Evolutionary conservation across 2,797 vertebrate genomes (phyloP), one percentile per base, ranked within the genome.

Genomic region (Periophthalmus magnuspinnatus): DNA sequence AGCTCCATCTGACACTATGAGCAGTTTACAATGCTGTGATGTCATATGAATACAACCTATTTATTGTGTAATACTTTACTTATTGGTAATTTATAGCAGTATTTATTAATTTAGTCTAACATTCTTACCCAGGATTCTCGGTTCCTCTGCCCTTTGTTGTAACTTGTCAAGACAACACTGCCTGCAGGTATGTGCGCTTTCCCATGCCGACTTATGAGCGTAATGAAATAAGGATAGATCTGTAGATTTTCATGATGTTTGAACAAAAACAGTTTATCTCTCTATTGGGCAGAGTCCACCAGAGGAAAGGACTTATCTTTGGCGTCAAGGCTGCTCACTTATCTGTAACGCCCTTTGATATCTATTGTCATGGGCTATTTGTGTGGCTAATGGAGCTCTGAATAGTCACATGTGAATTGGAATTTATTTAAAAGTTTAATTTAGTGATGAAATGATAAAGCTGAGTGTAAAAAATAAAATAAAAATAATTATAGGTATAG

Each of bases 271-370:
- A n/a, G 68, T 80, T 83, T 77, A 79, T 82, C 70, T 80, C n/a
- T 9, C 61, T 10, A 52, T 65, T 60, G 84, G 71, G 14, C 83
- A 87, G 79, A 89, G 88, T 91, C 80, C 88, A 84, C 38, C 2
- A 48, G 11, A 76, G 11, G 59, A 75, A 73, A 76, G 74, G 22
- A 84, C 81, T 85, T 84, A 85, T 85, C 80, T 81, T 52, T 61
- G 7, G 22, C 56, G 34, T n/a, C 19, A 22, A 61, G 24, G 73
- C 70, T 74, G 76, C 67, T 50, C 65, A 70, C 66, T 88, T 89
- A 89, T 90, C 83, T 75, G 58, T 62, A 19, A 70, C 82, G 83
- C 71, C 81, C 86, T 86, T 88, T 87, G 82, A 71, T 78, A 84
- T 81, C 11, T 72, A 14, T 48, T 52, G 28, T 6, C 6, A 65